These are phyloP conservation scores for Aphrocallistes beatrix DNA, from an alignment of 37 sponge, comb jelly and placozoan genomes.

Conservation along the genomic window DNA sequence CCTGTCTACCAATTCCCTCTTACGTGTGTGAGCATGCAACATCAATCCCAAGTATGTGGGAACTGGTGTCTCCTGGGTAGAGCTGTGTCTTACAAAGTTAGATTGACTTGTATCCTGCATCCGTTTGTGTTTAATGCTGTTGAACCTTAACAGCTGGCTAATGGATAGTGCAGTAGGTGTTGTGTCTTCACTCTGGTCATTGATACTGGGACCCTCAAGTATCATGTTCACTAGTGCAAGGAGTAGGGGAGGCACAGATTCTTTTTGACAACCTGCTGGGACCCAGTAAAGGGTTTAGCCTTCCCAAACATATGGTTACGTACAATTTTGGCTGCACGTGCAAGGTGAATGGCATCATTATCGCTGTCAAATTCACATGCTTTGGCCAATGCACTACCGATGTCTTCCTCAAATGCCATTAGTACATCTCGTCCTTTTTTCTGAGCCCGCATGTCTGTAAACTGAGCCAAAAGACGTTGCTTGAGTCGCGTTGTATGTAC, in stretches of 20 bases:
- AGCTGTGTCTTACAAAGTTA: constrained; percentile 16
- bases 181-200: background rate
- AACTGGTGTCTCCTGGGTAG: constrained; percentile 26
- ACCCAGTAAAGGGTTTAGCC: background rate
- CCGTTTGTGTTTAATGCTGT: background rate
- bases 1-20: constrained; percentile 24
- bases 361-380: constrained; percentile 27
- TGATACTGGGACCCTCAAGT: background rate
- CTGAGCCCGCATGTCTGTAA: constrained; percentile 24
- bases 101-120: background rate
- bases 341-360: constrained; percentile 28
- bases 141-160: background rate
- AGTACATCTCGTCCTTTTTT: constrained; percentile 20
- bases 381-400: constrained; percentile 22
- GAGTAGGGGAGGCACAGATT: constrained; percentile 17
- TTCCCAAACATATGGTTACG: background rate
- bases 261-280: constrained; percentile 22
- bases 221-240: constrained; percentile 20
- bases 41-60: constrained; percentile 20
- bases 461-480: constrained; percentile 15
- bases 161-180: constrained; percentile 1
- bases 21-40: constrained; percentile 24
- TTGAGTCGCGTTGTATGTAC: background rate
- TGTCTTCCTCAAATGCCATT: constrained; percentile 21
- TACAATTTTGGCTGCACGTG: constrained; percentile 26